Evolutionary conservation across 2,888 invertebrate genomes (phyloP).

Genomic region (Acleris cristana): DNA sequence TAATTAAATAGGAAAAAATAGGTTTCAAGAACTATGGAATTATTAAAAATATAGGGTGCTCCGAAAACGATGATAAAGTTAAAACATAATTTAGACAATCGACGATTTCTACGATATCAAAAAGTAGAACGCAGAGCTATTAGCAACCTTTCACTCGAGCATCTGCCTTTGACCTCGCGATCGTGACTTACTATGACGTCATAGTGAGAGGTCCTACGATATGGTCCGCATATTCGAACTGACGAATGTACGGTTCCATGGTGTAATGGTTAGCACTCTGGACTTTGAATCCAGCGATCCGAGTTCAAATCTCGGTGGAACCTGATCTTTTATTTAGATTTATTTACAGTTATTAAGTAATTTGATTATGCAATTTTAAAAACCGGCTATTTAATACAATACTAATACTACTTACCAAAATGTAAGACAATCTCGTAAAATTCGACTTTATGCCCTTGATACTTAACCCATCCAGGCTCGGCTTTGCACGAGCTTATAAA

Average conservation of each 20-base stretch:
- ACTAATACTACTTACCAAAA: no score
- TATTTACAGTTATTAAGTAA: slow-evolving; percentile 22
- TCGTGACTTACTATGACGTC: slow-evolving; percentile 41
- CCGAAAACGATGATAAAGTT: no score
- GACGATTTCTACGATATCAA: neutral
- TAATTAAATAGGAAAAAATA: no score
- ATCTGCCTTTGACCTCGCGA: slow-evolving; percentile 28
- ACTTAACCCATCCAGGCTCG: no score
- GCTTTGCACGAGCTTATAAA: no score
- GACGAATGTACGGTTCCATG: slow-evolving; percentile 83
- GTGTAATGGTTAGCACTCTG: slow-evolving; percentile 93
- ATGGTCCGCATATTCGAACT: slow-evolving; percentile 47
- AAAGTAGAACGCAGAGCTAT: slow-evolving; percentile 6
- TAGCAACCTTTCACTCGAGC: slow-evolving; percentile 15
- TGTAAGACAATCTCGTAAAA: no score
- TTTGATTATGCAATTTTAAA: neutral
- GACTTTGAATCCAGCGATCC: slow-evolving; percentile 93
- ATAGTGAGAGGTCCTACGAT: slow-evolving; percentile 20
- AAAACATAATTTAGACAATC: no score
- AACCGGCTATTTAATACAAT: no score
- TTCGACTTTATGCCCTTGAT: no score
- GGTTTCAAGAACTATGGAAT: no score
- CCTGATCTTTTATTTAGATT: slow-evolving; percentile 65
- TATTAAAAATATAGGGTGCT: no score
- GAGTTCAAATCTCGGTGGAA: slow-evolving; percentile 93